Evolutionary conservation across 2,113 vertebrate species (phyloP).

Genomic region (Halichoeres trimaculatus): DNA sequence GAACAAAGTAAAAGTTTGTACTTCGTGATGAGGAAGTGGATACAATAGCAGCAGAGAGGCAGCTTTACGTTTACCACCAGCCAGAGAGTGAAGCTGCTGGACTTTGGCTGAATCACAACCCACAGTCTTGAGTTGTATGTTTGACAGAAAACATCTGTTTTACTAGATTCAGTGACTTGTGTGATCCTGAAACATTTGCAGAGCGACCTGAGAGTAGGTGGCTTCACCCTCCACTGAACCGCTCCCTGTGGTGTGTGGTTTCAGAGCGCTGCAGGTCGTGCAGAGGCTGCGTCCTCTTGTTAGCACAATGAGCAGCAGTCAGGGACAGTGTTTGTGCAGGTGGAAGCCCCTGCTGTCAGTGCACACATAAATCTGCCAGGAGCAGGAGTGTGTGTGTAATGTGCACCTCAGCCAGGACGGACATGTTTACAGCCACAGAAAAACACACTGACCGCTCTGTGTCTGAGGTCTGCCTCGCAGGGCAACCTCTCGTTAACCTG

Average conservation of each 20-base stretch:
- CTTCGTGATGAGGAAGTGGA: neutral
- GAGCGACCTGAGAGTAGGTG: constrained; percentile 1
- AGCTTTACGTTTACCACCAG: neutral
- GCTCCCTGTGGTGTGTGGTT: constrained; percentile 21
- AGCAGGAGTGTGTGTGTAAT: constrained; percentile 55
- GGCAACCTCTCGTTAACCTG: constrained; percentile 4
- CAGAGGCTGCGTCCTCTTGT: constrained; percentile 76
- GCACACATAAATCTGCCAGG: constrained; percentile 88
- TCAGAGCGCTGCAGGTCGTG: constrained; percentile 11
- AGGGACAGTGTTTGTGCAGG: constrained; percentile 92
- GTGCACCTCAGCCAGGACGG: constrained; percentile 39
- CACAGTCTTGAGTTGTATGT: neutral
- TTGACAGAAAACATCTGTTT: constrained; percentile 18
- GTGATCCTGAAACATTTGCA: constrained; percentile 15
- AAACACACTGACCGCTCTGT: constrained; percentile 5
- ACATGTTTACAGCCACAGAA: constrained; percentile 46
- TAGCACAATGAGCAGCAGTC: constrained; percentile 88
- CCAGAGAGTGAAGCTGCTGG: neutral
- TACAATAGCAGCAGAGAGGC: neutral
- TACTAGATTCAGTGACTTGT: neutral
- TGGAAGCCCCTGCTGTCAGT: constrained; percentile 87
- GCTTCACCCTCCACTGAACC: neutral
- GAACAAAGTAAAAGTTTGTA: too few species aligned
- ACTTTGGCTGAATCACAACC: neutral
- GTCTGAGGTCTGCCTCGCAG: neutral